Percentiles rank a stretch among this genome's conserved stretches.
Evolutionary conservation across 2,113 vertebrate species (phyloP).

Genomic region (Pygoscelis adeliae): DNA sequence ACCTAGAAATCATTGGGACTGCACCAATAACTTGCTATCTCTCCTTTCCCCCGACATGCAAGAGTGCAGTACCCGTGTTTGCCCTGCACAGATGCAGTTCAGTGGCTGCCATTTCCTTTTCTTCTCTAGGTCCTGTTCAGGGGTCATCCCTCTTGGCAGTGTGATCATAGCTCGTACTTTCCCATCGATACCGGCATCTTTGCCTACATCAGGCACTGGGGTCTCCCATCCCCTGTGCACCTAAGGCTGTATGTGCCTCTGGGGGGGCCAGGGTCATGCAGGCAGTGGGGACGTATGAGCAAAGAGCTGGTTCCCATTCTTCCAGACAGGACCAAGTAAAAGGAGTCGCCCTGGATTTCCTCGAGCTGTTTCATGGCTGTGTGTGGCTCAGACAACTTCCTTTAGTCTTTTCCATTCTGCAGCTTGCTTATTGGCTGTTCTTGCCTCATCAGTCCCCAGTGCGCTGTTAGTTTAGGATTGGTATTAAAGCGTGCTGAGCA

Average conservation of each 20-base stretch:
- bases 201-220: accelerated
- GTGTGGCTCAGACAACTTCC: background rate
- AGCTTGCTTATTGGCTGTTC: background rate
- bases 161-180: background rate
- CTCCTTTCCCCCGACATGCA: background rate
- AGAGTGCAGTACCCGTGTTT: accelerated
- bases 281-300: accelerated
- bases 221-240: background rate
- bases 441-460: background rate
- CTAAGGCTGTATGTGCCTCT: accelerated
- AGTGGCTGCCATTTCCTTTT: background rate
- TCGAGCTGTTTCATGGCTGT: background rate
- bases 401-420: no score
- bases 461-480: background rate
- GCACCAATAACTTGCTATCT: accelerated
- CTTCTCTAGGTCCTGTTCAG: no score
- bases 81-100: accelerated
- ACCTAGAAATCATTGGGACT: accelerated
- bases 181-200: accelerated
- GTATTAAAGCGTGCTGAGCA: accelerated
- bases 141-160: background rate
- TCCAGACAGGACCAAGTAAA: no score
- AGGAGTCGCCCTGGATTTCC: background rate
- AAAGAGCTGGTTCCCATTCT: background rate
- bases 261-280: accelerated